phyloP scores from a whole-genome alignment of 2,888 invertebrate genomes.

The Temnothorax rugatulus region DNA sequence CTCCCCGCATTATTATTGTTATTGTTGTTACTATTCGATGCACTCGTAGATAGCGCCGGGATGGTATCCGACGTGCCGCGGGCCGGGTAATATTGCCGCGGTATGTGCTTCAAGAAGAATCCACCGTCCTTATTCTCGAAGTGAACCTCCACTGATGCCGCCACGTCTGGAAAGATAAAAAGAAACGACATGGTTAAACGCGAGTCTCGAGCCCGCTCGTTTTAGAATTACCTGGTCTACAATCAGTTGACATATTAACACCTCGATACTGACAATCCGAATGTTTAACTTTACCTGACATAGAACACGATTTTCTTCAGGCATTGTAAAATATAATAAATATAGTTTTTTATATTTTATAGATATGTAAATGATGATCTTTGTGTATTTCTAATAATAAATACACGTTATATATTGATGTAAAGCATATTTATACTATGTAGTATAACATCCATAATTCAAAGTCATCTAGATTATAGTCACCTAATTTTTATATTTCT shows the following conservation, averaged over 20 bases:
- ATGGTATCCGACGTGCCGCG: slow-evolving; percentile 77
- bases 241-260: neutral
- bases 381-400: neutral
- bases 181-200: neutral
- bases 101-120: slow-evolving; percentile 94
- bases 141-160: slow-evolving; percentile 93
- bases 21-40: slow-evolving; percentile 41
- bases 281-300: no score
- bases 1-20: slow-evolving; percentile 77
- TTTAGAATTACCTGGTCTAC: neutral
- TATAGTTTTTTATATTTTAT: no score
- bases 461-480: neutral
- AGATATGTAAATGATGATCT: neutral
- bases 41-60: slow-evolving; percentile 64
- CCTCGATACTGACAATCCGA: no score
- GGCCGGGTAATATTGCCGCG: slow-evolving; percentile 89
- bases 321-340: neutral
- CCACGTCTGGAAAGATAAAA: slow-evolving; percentile 89
- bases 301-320: no score
- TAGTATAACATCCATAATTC: neutral
- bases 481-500: neutral
- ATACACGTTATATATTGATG: neutral
- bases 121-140: slow-evolving; percentile 97
- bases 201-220: neutral
- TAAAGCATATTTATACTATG: neutral